Conservation (phyloP, 2,888 invertebrate species). For the Spialia ferax region DNA sequence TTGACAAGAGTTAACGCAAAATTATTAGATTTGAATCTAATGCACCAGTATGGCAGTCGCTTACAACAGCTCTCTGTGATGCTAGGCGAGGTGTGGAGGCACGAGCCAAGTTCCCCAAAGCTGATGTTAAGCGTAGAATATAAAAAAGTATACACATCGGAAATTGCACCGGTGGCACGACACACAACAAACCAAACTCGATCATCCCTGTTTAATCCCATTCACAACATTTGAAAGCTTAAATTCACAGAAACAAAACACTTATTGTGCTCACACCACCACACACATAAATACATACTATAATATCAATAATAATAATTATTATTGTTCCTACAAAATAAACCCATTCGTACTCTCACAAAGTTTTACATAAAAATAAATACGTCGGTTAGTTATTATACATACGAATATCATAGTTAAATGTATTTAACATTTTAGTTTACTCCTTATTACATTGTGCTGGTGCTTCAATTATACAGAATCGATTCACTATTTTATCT, state of each 20-base stretch:
- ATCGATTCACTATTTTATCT: slow-evolving; percentile 62
- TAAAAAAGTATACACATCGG: slow-evolving; percentile 34
- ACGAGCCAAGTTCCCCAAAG: slow-evolving; percentile 32
- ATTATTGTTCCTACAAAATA: slow-evolving; percentile 61
- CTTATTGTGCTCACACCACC: slow-evolving; percentile 79
- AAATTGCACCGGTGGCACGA: slow-evolving; percentile 42
- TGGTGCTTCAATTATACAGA: slow-evolving; percentile 69
- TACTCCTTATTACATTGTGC: slow-evolving; percentile 75
- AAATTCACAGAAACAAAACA: slow-evolving; percentile 60
- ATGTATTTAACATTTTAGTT: slow-evolving; percentile 57
- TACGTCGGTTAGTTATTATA: slow-evolving; percentile 54
- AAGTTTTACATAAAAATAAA: slow-evolving; percentile 66
- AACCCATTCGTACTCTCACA: slow-evolving; percentile 64
- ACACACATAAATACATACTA: slow-evolving; percentile 69
- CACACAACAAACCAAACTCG: slow-evolving; percentile 49
- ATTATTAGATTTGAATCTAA: slow-evolving; percentile 39
- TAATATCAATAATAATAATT: slow-evolving; percentile 53
- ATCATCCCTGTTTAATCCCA: slow-evolving; percentile 79
- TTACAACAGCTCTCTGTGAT: slow-evolving; percentile 23
- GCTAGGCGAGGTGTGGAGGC: slow-evolving; percentile 24
- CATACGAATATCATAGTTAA: slow-evolving; percentile 46
- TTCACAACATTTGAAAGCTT: slow-evolving; percentile 72
- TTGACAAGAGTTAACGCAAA: slow-evolving; percentile 27
- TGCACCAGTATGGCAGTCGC: slow-evolving; percentile 40
- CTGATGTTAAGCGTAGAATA: slow-evolving; percentile 38